Percentiles rank a stretch among this genome's conserved stretches.
Evolutionary conservation across 2,797 vertebrate species (phyloP).

Genomic region (Limnodromus scolopaceus): DNA sequence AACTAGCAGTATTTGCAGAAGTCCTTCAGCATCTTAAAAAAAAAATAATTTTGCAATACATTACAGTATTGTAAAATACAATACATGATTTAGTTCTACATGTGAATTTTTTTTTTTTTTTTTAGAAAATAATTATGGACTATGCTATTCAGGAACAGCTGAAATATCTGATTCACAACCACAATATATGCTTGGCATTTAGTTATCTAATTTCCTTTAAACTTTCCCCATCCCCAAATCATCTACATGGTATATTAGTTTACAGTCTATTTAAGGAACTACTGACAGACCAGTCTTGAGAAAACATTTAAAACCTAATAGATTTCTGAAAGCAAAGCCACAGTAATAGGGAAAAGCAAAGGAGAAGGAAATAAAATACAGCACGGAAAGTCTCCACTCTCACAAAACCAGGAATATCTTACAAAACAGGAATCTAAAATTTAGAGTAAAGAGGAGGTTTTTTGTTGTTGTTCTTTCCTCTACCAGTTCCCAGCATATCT

Average conservation of each 20-base stretch:
- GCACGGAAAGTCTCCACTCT: background rate
- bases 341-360: background rate
- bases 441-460: background rate
- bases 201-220: background rate
- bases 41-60: background rate
- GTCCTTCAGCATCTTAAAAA: background rate
- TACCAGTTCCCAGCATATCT: background rate
- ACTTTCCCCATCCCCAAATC: background rate
- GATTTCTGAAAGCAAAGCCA: background rate
- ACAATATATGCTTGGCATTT: background rate
- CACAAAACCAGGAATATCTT: background rate
- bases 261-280: background rate
- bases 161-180: background rate
- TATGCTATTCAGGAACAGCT: background rate
- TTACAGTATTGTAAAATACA: background rate
- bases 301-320: background rate
- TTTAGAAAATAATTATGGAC: background rate
- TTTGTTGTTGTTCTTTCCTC: background rate
- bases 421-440: constrained; percentile 22
- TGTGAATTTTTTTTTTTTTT: background rate
- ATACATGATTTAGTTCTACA: background rate
- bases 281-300: background rate
- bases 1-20: background rate
- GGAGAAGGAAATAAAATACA: background rate
- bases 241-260: background rate